phyloP scores from a whole-genome alignment of 2,113 vertebrate species.

The Hyla sarda region DNA sequence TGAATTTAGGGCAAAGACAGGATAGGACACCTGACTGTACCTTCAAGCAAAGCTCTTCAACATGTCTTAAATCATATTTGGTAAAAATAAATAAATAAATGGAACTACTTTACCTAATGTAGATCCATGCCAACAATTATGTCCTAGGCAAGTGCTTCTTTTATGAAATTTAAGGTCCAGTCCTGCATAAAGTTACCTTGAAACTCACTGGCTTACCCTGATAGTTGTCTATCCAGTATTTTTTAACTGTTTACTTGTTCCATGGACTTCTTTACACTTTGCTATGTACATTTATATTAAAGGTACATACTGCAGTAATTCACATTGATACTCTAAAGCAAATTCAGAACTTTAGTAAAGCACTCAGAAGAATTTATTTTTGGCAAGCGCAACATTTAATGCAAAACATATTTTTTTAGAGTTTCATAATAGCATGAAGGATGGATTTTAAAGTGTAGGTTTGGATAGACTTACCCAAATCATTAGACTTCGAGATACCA shows the following conservation, averaged over 20 bases:
- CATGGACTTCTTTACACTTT: neutral
- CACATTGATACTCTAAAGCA: neutral
- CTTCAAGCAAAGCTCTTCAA: neutral
- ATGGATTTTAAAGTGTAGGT: conserved; percentile 2
- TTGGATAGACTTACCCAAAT: neutral
- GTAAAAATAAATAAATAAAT: neutral
- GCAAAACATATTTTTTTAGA: conserved; percentile 2
- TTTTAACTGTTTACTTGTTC: neutral
- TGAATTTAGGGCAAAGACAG: neutral
- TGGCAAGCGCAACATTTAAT: neutral
- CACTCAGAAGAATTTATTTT: neutral
- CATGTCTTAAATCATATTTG: neutral
- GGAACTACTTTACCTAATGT: neutral
- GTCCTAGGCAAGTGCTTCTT: neutral
- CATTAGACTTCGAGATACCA: neutral
- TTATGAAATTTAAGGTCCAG: neutral
- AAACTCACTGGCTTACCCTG: neutral
- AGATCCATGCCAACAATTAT: neutral
- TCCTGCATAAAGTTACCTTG: neutral
- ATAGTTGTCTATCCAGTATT: neutral
- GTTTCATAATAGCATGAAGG: neutral
- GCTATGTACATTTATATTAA: neutral
- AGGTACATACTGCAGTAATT: neutral
- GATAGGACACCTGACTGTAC: neutral
- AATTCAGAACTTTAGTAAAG: neutral